phyloP scores from a whole-genome alignment of 2,113 vertebrate species.

The Sialia sialis region DNA sequence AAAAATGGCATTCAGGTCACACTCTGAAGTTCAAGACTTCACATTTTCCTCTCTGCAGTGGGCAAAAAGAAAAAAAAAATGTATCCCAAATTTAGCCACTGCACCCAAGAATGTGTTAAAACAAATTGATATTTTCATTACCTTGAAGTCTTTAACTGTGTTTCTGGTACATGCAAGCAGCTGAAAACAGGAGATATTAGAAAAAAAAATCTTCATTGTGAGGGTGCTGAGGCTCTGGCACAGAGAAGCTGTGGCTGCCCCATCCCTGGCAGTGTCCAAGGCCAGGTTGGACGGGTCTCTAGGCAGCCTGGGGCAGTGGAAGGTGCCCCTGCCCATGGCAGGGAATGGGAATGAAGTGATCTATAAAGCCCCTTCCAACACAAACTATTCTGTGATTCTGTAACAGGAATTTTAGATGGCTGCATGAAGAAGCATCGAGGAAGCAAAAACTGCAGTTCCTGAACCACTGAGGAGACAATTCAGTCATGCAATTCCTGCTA shows the following conservation, averaged over 20 bases:
- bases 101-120: neutral
- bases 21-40: neutral
- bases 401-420: neutral
- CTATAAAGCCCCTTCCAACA: neutral
- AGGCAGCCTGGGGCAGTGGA: accelerated
- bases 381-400: neutral
- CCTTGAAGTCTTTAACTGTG: neutral
- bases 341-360: accelerated
- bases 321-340: neutral
- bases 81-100: neutral
- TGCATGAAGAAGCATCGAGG: neutral
- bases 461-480: neutral
- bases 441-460: neutral
- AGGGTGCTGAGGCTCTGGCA: neutral
- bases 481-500: neutral
- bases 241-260: neutral
- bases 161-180: neutral
- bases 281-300: neutral
- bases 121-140: neutral
- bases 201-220: accelerated
- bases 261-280: neutral
- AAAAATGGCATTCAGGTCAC: neutral
- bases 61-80: neutral
- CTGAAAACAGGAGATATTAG: neutral
- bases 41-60: neutral